A percentile compares a stretch with the other conserved stretches of the same genome.
phyloP scores from a whole-genome alignment of 2,888 invertebrate species.

The Agonopterix subpropinquella region DNA sequence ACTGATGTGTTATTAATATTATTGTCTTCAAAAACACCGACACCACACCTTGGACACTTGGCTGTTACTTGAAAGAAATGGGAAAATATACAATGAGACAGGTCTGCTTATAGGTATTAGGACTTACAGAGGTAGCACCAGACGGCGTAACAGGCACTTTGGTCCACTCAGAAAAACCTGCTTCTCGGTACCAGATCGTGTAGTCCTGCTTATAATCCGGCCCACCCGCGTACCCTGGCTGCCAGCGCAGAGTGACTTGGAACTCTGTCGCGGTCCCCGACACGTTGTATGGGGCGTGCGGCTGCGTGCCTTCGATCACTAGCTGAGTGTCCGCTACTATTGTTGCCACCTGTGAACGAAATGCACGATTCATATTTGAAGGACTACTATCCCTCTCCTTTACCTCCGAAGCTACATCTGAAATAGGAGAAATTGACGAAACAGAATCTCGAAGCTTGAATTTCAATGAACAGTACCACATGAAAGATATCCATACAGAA shows the following conservation, averaged over 20 bases:
- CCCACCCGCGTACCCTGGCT: slow-evolving; percentile 96
- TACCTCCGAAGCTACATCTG: no score
- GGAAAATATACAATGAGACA: no score
- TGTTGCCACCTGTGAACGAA: slow-evolving; percentile 82
- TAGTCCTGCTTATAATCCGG: slow-evolving; percentile 97
- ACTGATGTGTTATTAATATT: no score
- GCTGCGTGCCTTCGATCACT: slow-evolving; percentile 95
- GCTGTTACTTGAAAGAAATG: no score
- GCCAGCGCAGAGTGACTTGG: slow-evolving; percentile 92
- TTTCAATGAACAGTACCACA: no score
- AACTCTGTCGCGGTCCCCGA: slow-evolving; percentile 93
- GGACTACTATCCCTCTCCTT: no score
- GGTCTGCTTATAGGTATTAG: neutral
- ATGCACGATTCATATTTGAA: neutral
- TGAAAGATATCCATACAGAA: no score
- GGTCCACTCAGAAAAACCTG: slow-evolving; percentile 92
- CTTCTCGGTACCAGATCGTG: slow-evolving; percentile 95
- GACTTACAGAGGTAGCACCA: slow-evolving; percentile 82
- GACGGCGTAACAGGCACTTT: slow-evolving; percentile 95
- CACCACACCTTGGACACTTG: no score
- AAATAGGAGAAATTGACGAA: no score
- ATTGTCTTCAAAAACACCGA: no score
- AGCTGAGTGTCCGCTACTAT: slow-evolving; percentile 92
- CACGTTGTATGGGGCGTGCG: slow-evolving; percentile 97
- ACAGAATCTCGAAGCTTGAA: no score